Evolutionary conservation across 2,113 vertebrate genomes (phyloP).

Genomic region (Ahaetulla prasina): DNA sequence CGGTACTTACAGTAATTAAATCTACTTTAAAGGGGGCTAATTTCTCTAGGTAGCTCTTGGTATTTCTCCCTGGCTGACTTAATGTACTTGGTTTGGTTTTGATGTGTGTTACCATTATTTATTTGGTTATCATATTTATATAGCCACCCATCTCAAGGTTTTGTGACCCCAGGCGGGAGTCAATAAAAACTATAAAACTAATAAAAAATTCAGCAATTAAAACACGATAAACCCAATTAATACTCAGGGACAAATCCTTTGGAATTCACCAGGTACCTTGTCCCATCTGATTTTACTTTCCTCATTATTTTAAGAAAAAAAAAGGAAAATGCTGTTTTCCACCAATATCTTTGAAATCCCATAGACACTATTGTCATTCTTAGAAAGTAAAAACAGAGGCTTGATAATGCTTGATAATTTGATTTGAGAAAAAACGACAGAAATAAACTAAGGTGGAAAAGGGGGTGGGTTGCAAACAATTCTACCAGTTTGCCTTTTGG

Average conservation of each 20-base stretch:
- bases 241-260: not conserved
- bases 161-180: not conserved
- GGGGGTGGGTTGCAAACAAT: not conserved
- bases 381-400: not conserved
- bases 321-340: not conserved
- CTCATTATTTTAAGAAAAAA: not conserved
- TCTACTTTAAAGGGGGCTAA: not conserved
- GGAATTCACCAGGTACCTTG: not conserved
- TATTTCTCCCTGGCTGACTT: not conserved
- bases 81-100: not conserved
- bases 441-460: not conserved
- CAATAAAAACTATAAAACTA: not conserved
- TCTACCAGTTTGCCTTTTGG: not conserved
- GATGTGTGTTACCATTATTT: not conserved
- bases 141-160: not conserved
- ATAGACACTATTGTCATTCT: not conserved
- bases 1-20: not conserved
- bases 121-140: not conserved
- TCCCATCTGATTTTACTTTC: not conserved
- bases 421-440: not conserved
- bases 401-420: not conserved
- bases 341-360: not conserved
- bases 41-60: not conserved
- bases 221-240: not conserved
- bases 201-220: not conserved